Evolutionary conservation across 2,113 vertebrate genomes (phyloP).

Genomic region (Rafetus swinhoei): DNA sequence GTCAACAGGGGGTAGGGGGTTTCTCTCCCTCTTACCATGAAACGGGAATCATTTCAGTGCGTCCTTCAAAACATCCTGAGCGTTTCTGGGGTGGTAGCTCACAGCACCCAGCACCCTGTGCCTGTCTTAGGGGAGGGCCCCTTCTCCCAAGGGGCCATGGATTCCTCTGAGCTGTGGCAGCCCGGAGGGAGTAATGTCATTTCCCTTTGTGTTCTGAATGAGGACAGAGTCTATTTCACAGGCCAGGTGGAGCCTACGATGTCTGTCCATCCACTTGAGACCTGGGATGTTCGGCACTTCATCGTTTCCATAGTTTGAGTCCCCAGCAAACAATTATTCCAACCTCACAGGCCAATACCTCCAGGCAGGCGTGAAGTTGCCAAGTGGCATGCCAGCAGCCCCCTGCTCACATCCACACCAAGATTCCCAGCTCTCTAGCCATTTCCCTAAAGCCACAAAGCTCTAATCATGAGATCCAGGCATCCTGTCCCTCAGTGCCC

Average conservation of each 20-base stretch:
- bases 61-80: background rate
- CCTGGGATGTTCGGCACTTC: rapidly evolving
- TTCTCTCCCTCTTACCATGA: background rate
- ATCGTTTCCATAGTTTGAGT: rapidly evolving
- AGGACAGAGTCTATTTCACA: rapidly evolving
- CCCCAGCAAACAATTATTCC: background rate
- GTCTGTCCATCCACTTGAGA: rapidly evolving
- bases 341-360: rapidly evolving
- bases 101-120: rapidly evolving
- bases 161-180: background rate
- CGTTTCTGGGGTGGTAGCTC: background rate
- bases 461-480: background rate
- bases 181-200: rapidly evolving
- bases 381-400: background rate
- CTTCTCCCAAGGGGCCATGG: rapidly evolving
- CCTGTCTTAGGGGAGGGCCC: background rate
- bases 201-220: rapidly evolving
- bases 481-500: background rate
- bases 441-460: background rate
- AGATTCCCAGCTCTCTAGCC: background rate
- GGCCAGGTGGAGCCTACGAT: rapidly evolving
- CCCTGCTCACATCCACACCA: background rate
- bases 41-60: background rate
- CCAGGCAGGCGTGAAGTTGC: background rate
- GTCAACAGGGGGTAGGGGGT: background rate